Conservation (phyloP, 2,888 invertebrate genomes). For the Melitaea athalia region DNA sequence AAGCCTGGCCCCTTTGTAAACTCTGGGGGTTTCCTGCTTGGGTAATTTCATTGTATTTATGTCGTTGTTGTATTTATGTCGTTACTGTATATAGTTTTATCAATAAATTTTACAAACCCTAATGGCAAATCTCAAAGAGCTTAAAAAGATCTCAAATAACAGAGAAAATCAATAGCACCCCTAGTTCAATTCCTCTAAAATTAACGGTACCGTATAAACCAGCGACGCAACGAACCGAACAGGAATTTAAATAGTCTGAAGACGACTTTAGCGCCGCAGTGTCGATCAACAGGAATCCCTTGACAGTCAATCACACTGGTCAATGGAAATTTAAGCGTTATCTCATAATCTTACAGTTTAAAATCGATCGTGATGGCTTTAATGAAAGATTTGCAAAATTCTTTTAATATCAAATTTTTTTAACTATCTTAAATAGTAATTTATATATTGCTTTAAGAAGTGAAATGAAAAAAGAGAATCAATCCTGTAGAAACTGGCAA, state of each 20-base stretch:
- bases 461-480: too few species aligned
- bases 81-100: not conserved
- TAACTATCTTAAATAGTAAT: not conserved
- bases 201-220: slow-evolving; percentile 81
- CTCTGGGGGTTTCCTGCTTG: too few species aligned
- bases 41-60: too few species aligned
- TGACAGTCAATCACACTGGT: slow-evolving; percentile 38
- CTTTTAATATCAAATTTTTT: not conserved
- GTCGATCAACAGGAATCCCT: slow-evolving; percentile 56
- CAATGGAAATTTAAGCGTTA: slow-evolving; percentile 31
- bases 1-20: too few species aligned
- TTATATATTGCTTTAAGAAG: too few species aligned
- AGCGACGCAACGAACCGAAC: slow-evolving; percentile 81
- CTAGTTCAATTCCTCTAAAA: slow-evolving; percentile 74
- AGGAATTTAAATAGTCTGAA: slow-evolving; percentile 81
- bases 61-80: not conserved
- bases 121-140: too few species aligned
- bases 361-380: slow-evolving; percentile 5
- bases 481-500: too few species aligned
- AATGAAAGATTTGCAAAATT: not conserved
- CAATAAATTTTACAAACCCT: too few species aligned
- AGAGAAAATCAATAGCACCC: slow-evolving; percentile 64
- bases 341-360: slow-evolving; percentile 18
- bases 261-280: slow-evolving; percentile 67
- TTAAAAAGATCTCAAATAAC: slow-evolving; percentile 25